Evolutionary conservation across 2,113 vertebrate genomes (phyloP).

Genomic region (Osmerus mordax): DNA sequence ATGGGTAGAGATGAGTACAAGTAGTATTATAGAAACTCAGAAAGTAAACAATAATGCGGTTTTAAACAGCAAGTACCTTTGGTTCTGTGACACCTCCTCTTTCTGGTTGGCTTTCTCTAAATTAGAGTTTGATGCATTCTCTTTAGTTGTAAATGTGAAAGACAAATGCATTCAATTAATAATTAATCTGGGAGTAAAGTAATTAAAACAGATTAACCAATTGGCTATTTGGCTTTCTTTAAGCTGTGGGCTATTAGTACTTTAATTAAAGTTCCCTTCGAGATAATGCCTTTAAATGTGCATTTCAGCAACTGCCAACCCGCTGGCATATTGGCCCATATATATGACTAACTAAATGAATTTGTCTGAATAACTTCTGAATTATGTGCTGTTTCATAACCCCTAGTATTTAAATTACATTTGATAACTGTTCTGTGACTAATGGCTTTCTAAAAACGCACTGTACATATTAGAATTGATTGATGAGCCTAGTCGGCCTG

Average conservation of each 20-base stretch:
- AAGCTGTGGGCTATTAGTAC: slow-evolving; percentile 40
- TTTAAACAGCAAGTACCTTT: neutral
- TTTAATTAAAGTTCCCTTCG: slow-evolving; percentile 55
- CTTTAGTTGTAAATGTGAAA: slow-evolving; percentile 13
- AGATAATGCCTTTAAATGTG: slow-evolving; percentile 43
- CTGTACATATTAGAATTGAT: neutral
- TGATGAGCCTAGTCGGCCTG: neutral
- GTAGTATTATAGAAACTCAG: slow-evolving; percentile 14
- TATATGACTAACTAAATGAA: slow-evolving; percentile 15
- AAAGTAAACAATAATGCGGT: slow-evolving; percentile 21
- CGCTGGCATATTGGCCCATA: slow-evolving; percentile 17
- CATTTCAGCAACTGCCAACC: slow-evolving; percentile 7
- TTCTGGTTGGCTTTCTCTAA: neutral
- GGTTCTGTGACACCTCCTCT: neutral
- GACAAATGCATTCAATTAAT: slow-evolving; percentile 38
- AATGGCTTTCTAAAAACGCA: slow-evolving; percentile 35
- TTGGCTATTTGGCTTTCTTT: slow-evolving; percentile 38
- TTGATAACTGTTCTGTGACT: slow-evolving; percentile 33
- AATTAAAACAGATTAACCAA: slow-evolving; percentile 46
- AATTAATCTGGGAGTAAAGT: slow-evolving; percentile 38
- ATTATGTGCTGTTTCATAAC: slow-evolving; percentile 31
- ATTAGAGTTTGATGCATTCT: slow-evolving; percentile 17
- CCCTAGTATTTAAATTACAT: slow-evolving; percentile 26
- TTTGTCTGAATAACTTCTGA: slow-evolving; percentile 18
- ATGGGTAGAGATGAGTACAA: neutral